Percentiles rank a stretch among this genome's conserved stretches.
Evolutionary conservation across 2,113 vertebrate species (phyloP).

Genomic region (Callaeas wilsoni): DNA sequence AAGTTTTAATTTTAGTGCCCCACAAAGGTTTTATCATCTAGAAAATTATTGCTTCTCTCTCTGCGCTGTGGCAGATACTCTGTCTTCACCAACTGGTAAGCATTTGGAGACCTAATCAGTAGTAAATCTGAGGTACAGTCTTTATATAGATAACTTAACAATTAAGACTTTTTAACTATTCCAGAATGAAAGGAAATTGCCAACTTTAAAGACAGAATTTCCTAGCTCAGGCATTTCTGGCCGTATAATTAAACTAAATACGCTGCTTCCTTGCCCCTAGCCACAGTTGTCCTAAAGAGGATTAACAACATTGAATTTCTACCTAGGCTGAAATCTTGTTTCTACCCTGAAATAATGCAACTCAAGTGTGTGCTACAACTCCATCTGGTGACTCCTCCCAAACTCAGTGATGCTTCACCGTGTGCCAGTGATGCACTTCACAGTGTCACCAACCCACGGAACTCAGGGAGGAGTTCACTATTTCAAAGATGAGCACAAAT

Average conservation of each 20-base stretch:
- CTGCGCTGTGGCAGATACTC: neutral
- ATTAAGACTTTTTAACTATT: neutral
- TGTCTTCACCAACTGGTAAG: neutral
- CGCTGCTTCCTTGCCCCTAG: neutral
- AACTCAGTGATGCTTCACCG: neutral
- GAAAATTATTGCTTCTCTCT: neutral
- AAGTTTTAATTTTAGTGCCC: neutral
- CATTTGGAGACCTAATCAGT: neutral
- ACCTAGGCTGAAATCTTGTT: neutral
- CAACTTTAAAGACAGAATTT: neutral
- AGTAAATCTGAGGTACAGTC: neutral
- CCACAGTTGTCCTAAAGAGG: neutral
- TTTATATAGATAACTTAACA: neutral
- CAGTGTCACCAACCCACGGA: neutral
- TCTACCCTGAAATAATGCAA: neutral
- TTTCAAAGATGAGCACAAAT: neutral
- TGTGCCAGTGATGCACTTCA: accelerated
- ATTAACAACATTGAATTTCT: neutral
- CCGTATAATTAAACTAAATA: neutral
- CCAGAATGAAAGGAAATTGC: neutral
- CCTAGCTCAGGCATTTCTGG: neutral
- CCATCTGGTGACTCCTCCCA: neutral
- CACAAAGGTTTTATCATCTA: neutral
- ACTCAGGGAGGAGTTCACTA: neutral
- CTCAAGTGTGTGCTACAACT: neutral